Percentiles rank a stretch among this genome's conserved stretches.
Conservation (phyloP, 2,888 invertebrate genomes). For the Stenotaenia linearis region DNA sequence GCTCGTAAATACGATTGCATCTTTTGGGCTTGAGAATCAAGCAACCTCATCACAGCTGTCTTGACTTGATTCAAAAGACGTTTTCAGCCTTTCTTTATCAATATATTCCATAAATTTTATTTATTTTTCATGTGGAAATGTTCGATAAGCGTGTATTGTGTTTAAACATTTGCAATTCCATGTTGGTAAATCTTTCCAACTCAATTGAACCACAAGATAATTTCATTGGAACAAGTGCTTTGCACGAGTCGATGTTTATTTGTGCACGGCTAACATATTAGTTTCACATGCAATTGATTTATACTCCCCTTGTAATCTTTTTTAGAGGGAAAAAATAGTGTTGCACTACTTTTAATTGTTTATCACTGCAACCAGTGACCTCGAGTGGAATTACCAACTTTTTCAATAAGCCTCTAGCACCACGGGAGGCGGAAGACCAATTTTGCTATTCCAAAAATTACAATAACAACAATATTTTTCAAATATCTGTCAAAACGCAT, state of each 20-base stretch:
- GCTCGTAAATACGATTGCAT: conserved; percentile 24
- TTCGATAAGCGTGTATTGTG: no score
- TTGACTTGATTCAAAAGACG: background rate
- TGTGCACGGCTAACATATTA: background rate
- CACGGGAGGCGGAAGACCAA: background rate
- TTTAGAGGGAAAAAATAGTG: background rate
- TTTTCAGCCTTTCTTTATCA: background rate
- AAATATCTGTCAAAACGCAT: no score
- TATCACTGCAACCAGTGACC: no score
- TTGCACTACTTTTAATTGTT: background rate
- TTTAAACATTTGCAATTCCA: no score
- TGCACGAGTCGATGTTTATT: no score
- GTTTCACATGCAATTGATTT: background rate
- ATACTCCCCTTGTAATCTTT: background rate
- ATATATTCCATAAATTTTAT: background rate
- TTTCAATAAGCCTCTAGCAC: background rate
- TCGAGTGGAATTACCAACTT: background rate
- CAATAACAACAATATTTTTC: no score
- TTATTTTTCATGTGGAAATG: no score
- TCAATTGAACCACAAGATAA: no score
- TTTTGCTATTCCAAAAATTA: background rate
- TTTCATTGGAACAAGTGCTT: no score
- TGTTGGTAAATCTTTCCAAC: no score
- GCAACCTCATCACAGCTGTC: conserved; percentile 19
- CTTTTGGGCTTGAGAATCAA: conserved; percentile 24